phyloP scores from a whole-genome alignment of 2,113 vertebrate genomes.

The Acinonyx jubatus region DNA sequence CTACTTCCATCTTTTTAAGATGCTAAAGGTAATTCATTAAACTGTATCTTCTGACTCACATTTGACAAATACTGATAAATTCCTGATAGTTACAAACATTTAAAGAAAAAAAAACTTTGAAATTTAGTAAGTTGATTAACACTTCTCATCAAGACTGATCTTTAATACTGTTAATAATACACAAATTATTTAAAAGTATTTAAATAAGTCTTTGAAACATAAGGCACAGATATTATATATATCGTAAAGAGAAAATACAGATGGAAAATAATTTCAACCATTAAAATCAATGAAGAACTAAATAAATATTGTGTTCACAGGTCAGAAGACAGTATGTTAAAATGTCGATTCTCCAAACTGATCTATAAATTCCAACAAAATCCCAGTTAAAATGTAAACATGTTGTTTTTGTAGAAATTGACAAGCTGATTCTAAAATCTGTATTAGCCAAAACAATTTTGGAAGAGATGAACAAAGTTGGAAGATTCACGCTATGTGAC shows the following conservation, averaged over 20 bases:
- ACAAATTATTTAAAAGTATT: neutral
- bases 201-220: neutral
- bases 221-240: neutral
- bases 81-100: neutral
- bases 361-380: neutral
- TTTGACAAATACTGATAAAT: neutral
- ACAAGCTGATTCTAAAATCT: neutral
- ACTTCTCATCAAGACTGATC: neutral
- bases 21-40: neutral
- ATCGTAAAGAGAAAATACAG: neutral
- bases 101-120: slow-evolving; percentile 1
- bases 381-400: neutral
- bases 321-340: neutral
- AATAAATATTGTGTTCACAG: neutral
- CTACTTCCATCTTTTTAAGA: neutral
- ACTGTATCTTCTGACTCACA: slow-evolving; percentile 2
- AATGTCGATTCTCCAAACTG: neutral
- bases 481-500: neutral
- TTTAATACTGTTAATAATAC: slow-evolving; percentile 19
- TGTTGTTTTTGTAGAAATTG: neutral
- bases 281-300: slow-evolving; percentile 1
- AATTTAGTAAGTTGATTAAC: neutral
- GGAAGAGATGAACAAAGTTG: neutral
- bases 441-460: neutral
- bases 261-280: neutral